Evolutionary conservation across 1,140 invertebrate genomes (phyloP).

Genomic region (Mya arenaria): DNA sequence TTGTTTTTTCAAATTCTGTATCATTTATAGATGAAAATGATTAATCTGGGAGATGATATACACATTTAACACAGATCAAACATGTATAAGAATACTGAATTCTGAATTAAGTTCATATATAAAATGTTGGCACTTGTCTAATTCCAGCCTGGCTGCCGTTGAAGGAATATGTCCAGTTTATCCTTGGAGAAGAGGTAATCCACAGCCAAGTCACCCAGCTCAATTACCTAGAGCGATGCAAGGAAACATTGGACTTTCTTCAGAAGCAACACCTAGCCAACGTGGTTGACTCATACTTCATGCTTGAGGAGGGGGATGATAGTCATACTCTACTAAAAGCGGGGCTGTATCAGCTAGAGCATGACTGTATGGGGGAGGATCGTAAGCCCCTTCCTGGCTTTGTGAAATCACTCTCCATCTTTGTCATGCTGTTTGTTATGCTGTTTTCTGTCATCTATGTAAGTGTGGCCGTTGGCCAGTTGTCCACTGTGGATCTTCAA

Average conservation of each 20-base stretch:
- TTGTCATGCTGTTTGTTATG: background rate
- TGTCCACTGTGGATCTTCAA: conserved; percentile 19
- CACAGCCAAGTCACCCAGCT: conserved; percentile 4
- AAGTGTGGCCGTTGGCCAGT: conserved; percentile 22
- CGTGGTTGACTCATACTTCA: conserved; percentile 21
- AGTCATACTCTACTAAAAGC: conserved; percentile 28
- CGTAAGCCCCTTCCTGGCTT: conserved; percentile 17
- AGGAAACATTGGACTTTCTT: background rate
- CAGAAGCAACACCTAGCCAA: conserved; percentile 14
- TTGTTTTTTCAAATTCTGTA: too few relatives aligned
- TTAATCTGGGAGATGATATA: too few relatives aligned
- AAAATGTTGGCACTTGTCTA: too few relatives aligned
- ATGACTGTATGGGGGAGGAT: conserved; percentile 32
- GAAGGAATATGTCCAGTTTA: conserved; percentile 3
- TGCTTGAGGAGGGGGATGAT: conserved; percentile 28
- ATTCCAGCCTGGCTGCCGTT: conserved; percentile 16
- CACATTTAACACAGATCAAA: too few relatives aligned
- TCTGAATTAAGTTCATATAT: too few relatives aligned
- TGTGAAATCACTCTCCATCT: conserved; percentile 3
- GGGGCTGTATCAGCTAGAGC: conserved; percentile 41
- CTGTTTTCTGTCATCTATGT: conserved; percentile 9
- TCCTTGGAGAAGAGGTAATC: conserved; percentile 12
- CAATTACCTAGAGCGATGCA: background rate
- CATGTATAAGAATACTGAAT: too few relatives aligned
- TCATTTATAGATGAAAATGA: too few relatives aligned